phyloP scores from a whole-genome alignment of 2,113 vertebrate genomes.

The Megaceryle torquata region DNA sequence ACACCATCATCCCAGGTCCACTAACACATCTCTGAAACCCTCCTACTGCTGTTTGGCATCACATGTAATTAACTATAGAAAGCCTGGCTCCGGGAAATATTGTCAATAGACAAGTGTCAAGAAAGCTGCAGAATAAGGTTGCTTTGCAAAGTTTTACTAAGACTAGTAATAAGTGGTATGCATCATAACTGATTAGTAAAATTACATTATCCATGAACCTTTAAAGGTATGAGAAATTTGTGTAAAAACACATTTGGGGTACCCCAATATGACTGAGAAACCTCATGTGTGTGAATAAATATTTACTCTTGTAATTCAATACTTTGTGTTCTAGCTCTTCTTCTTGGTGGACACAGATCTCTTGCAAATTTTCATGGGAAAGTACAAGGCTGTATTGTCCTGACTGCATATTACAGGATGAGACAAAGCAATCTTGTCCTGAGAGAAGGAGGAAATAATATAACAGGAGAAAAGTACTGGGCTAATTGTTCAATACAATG shows the following conservation, averaged over 20 bases:
- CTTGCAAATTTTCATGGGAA: not conserved
- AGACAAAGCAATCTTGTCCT: not conserved
- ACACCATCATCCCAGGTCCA: not conserved
- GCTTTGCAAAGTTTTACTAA: not conserved
- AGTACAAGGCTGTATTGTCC: not conserved
- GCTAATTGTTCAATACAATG: not conserved
- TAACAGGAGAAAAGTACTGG: not conserved
- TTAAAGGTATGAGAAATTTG: not conserved
- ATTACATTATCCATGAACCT: accelerated
- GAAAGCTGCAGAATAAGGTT: not conserved
- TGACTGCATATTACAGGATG: not conserved
- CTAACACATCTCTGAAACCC: not conserved
- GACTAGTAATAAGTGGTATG: not conserved
- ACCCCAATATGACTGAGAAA: not conserved
- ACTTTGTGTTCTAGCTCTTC: not conserved
- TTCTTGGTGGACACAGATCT: accelerated
- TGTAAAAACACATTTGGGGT: not conserved
- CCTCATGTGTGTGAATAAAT: not conserved
- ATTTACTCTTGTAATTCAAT: not conserved
- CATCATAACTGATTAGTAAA: not conserved
- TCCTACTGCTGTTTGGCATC: not conserved
- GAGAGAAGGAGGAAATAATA: not conserved
- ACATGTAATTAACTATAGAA: not conserved
- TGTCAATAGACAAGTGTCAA: accelerated
- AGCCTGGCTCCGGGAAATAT: not conserved